Base-by-base conservation (phyloP, 1,140 invertebrate species). In the Sycobia sp. region DNA sequence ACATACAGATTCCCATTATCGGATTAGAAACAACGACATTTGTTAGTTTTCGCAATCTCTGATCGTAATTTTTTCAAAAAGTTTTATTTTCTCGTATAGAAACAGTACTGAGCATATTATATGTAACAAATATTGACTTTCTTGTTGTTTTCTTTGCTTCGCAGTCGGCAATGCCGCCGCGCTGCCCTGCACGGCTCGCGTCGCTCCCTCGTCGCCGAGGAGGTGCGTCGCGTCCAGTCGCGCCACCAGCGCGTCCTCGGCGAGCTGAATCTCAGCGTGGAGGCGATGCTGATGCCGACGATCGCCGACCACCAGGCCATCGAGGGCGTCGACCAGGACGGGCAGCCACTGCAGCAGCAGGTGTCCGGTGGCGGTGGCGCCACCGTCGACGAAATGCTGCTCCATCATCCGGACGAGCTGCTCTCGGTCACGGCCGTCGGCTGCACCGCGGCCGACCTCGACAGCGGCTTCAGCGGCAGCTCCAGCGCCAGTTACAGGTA, bases 221-320 rank as follows among this genome's bases (percentile, higher is more conserved):
- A 95, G 81, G 88, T 93, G 44, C 84, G 89, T 25, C 83, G 88
- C 56, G 90, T 93, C 27, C 89, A 92, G 74, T 87, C 86, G 65
- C 84, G 89, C 25, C 91, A 94, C 80, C 87, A 88, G 68, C 84
- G 90, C 71, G 91, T 94, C 58, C 84, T 94, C 51, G 91, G 91
- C 32, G 91, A 94, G 75, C 80, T 94, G 38, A 94, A 94, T 83
- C 83, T 94, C 32, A 91, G 91, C 67, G 89, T 93, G 29, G 93
- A 94, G 80, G 91, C 91, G 43, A 93, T 94, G 91, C 78, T 93
- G 53, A 93, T 93, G 90, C 91, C 90, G 13, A 84, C 82, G 43
- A 77, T 80, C 67, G 71, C 66, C 38, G 80, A 79, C 47, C 76
- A 74, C 27, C 79, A 77, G n/a, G 36, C 23, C 55, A 79, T 77